A percentile compares a stretch with the other conserved stretches of the same genome.
Evolutionary conservation across 37 sponge, comb jelly and placozoan species (phyloP).

Genomic region (Amphimedon queenslandica): DNA sequence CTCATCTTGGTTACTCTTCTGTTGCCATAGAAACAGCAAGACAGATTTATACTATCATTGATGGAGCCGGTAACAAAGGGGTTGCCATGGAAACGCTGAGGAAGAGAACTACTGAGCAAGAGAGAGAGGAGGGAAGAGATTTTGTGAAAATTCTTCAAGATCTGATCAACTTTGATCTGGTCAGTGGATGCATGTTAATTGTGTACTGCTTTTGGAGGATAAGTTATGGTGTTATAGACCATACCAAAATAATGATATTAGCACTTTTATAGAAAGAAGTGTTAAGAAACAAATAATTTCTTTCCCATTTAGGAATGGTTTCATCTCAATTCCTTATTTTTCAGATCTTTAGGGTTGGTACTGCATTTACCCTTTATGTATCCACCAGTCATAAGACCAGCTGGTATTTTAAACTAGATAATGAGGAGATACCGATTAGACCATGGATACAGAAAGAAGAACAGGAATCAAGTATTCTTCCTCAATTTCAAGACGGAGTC

Average conservation of each 20-base stretch:
- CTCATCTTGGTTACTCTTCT: constrained; percentile 9
- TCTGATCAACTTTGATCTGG: constrained; percentile 58
- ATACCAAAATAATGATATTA: too few relatives aligned
- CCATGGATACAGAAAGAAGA: constrained; percentile 32
- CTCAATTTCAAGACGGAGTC: constrained; percentile 22
- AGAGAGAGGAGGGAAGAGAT: background rate
- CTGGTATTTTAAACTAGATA: too few relatives aligned
- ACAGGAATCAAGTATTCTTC: constrained; percentile 7
- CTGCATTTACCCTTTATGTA: constrained; percentile 18
- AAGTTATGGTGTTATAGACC: too few relatives aligned
- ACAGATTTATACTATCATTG: constrained; percentile 8
- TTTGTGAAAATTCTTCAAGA: constrained; percentile 20
- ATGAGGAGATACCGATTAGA: constrained; percentile 39
- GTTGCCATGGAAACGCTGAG: background rate
- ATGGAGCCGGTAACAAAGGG: constrained; percentile 11
- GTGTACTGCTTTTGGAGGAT: too few relatives aligned
- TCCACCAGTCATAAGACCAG: constrained; percentile 24
- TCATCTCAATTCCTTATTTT: constrained; percentile 19
- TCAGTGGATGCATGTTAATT: background rate
- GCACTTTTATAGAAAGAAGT: background rate
- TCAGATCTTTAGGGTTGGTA: constrained; percentile 17
- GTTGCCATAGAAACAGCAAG: constrained; percentile 4
- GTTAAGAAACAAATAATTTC: background rate
- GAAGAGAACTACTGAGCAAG: too few relatives aligned
- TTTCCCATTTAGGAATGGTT: too few relatives aligned